Evolutionary conservation across 2,888 invertebrate species (phyloP).

Genomic region (Drosophila mimica): DNA sequence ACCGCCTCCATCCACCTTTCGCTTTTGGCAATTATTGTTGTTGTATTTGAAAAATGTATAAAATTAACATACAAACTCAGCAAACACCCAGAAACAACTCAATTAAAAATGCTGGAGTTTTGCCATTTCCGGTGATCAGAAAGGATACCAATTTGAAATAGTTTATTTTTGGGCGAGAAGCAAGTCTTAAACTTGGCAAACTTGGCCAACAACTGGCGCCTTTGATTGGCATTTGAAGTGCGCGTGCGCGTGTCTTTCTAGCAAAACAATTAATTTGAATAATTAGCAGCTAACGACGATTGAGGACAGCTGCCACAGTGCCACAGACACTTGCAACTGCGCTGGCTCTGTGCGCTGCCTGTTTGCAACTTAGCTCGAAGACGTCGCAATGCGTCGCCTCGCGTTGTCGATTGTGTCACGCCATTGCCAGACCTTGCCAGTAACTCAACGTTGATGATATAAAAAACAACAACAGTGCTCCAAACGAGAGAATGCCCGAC

Average conservation of each 20-base stretch:
- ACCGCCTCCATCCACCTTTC: neutral
- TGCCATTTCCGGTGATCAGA: conserved; percentile 45
- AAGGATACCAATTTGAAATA: conserved; percentile 19
- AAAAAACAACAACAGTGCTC: conserved; percentile 10
- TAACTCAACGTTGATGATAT: conserved; percentile 54
- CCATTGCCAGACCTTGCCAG: conserved; percentile 66
- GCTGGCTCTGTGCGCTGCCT: neutral
- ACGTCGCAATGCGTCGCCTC: conserved; percentile 37
- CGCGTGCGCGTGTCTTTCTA: conserved; percentile 75
- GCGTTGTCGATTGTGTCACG: conserved; percentile 67
- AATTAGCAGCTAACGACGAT: conserved; percentile 78
- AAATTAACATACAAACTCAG: conserved; percentile 48
- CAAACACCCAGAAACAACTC: conserved; percentile 55
- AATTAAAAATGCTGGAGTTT: conserved; percentile 52
- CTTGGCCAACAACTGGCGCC: conserved; percentile 43
- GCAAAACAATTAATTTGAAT: conserved; percentile 82
- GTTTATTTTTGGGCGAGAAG: conserved; percentile 2
- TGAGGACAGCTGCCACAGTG: conserved; percentile 10
- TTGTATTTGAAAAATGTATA: conserved; percentile 21
- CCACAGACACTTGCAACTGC: neutral
- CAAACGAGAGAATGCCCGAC: neutral
- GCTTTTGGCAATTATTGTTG: conserved; percentile 52
- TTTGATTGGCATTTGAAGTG: conserved; percentile 78
- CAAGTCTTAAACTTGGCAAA: conserved; percentile 44
- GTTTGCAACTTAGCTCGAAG: conserved; percentile 40